Evolutionary conservation across 1,140 invertebrate species (phyloP), one percentile per base, ranked within the genome.

Genomic region (Rhynchophorus ferrugineus): DNA sequence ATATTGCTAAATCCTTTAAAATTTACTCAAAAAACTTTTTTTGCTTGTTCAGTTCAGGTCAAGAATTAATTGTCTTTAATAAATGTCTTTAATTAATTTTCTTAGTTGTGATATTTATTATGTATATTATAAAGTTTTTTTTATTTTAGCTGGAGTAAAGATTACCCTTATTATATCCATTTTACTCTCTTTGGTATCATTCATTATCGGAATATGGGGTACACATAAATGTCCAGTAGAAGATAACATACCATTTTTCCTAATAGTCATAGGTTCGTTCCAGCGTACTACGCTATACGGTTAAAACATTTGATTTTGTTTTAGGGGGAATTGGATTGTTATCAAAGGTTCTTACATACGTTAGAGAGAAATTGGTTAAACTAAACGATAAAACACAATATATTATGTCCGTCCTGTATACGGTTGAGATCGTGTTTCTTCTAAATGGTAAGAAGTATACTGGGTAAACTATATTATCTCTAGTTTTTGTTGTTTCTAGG

Each of bases 211-310:
- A n/a, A 60, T 61, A 36, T 33, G 62, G 13, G 61, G 57, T 35
- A 43, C 63, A 1, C 51, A 68, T 19, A 64, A 60, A 43, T 68
- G 66, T 49, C 57, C 61, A 8, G 56, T 55, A 9, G 56, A 63
- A 17, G 55, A 58, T 8, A 48, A 64, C 42, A 62, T 68, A 41
- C 63, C 66, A 17, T 47, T 68, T 16, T 68, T 64, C 35, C 37
- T 68, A 17, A 66, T 65, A 35, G 62, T 62, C 7, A 60, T 55
- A 47, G 66, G 66, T 68, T 53, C 58, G 37, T 50, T 34, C 11
- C 33, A 20, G 6, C 1, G 22, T 3, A 21, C 7, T 18, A 14
- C 19, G 7, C 19, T 3, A 35, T 22, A 20, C 17, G 18, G 17
- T 35, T 0, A 17, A 8, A 16, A 6, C 3, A 41, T 41, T 18